Base-by-base conservation (phyloP, 2,888 invertebrate species). In the Ornithoptera priamus region DNA sequence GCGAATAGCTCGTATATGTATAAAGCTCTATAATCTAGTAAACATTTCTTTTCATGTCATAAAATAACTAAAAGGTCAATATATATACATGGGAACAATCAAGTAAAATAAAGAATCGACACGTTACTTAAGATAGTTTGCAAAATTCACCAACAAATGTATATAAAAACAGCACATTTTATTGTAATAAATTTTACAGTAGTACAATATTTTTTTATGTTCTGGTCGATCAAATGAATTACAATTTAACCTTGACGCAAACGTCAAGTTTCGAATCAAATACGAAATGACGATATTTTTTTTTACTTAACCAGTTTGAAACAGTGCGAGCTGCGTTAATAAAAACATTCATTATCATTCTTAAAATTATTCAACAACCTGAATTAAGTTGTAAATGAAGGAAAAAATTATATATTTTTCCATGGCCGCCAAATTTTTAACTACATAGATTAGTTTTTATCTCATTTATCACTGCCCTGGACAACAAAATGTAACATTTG, bases 281-380 rank as follows among this genome's bases (percentile, higher is more conserved):
- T 10, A 20, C 10, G 18, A 20, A n/a, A 8, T 20, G 57, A 57
- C 56, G 20, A 57, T 57, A 57, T 20, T 3, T 57, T 57, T 50
- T 22, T 57, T 60, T 60, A 50, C 67, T 56, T 53, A 65, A 65
- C 58, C 39, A 20, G 65, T 65, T 65, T 65, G 39, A 65, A 53
- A 30, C 24, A n/a, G 58, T 46, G 24, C 57, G 17, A 18, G 42
- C 2, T n/a, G 58, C 20, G 22, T 6, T 58, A 56, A 65, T 65
- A 22, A 53, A 24, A 63, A 53, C 42, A 8, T 10, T 65, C 22
- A 58, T 65, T 57, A 62, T 22, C 18, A 62, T 62, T 62, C 24
- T 12, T 22, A 10, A 60, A 62, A 62, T 62, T 46, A 62, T 50
- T 17, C 50, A 24, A 62, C 15, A 62, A 50, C 62, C 46, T 50